Evolutionary conservation across 2,797 vertebrate species (phyloP).

Genomic region (Tauraco hartlaubi): DNA sequence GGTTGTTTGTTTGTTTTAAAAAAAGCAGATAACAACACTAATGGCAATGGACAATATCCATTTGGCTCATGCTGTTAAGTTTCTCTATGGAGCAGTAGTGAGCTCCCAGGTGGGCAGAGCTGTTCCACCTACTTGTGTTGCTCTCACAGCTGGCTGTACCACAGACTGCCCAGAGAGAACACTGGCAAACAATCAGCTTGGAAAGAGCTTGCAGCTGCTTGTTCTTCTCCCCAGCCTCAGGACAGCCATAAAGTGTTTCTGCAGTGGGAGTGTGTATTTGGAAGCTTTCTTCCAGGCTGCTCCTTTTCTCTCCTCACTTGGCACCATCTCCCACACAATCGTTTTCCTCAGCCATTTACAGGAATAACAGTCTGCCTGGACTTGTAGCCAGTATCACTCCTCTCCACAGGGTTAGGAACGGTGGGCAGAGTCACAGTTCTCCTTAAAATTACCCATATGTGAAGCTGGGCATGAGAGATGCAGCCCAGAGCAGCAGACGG

Average conservation of each 20-base stretch:
- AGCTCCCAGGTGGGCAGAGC: conserved; percentile 2
- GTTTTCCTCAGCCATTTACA: conserved; percentile 39
- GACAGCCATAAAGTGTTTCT: conserved; percentile 42
- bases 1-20: no score
- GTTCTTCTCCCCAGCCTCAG: conserved; percentile 46
- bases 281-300: conserved; percentile 55
- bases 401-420: background rate
- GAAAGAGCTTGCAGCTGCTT: conserved; percentile 32
- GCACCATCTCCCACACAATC: background rate
- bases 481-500: background rate
- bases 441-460: background rate
- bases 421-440: background rate
- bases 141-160: background rate
- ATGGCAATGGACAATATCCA: background rate
- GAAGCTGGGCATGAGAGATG: background rate
- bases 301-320: conserved; percentile 43
- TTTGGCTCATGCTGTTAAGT: background rate
- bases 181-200: conserved; percentile 18
- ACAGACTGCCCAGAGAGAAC: background rate
- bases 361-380: conserved; percentile 40
- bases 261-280: conserved; percentile 43
- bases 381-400: background rate
- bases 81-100: background rate
- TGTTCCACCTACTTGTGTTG: background rate
- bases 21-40: background rate